phyloP scores from a whole-genome alignment of 2,888 invertebrate species.

The Heliconius aoede region DNA sequence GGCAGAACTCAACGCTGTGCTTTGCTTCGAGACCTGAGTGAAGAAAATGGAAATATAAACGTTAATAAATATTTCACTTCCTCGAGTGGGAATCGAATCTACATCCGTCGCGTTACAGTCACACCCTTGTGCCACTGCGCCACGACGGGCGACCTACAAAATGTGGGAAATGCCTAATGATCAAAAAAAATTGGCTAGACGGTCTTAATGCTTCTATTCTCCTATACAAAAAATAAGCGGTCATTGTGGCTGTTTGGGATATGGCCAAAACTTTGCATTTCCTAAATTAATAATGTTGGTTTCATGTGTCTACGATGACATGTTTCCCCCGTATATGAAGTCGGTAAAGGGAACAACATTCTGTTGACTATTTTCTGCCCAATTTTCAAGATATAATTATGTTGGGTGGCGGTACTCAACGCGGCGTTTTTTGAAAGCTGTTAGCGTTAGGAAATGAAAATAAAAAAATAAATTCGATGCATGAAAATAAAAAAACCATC shows the following conservation, averaged over 20 bases:
- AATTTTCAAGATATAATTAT: background rate
- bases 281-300: background rate
- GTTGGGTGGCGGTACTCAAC: background rate
- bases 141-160: background rate
- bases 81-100: too few relatives aligned
- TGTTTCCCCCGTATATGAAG: too few relatives aligned
- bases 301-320: background rate
- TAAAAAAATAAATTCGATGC: background rate
- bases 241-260: constrained; percentile 41
- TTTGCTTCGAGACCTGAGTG: too few relatives aligned
- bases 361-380: background rate
- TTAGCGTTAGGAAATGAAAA: background rate
- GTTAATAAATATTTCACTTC: too few relatives aligned
- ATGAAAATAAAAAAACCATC: background rate
- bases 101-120: too few relatives aligned
- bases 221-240: constrained; percentile 21
- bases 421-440: background rate
- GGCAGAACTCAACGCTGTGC: too few relatives aligned
- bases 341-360: too few relatives aligned
- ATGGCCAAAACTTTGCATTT: constrained; percentile 34
- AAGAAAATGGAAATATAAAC: too few relatives aligned
- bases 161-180: background rate
- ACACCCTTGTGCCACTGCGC: too few relatives aligned
- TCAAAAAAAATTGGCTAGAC: constrained; percentile 1
- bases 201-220: background rate